phyloP scores from a whole-genome alignment of 2,113 vertebrate species.

The Morphnarchus princeps region DNA sequence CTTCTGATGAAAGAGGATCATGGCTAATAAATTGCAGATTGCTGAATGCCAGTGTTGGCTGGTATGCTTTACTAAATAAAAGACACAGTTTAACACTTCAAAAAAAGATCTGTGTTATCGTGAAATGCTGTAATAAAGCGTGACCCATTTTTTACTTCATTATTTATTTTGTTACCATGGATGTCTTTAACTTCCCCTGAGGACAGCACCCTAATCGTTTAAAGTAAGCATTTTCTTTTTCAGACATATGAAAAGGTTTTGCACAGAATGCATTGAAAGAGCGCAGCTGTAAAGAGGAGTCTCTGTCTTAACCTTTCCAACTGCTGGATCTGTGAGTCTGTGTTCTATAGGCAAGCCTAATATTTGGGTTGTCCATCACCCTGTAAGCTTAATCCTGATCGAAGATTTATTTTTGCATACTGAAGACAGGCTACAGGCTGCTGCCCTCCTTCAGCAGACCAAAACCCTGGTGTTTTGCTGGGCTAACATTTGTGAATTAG shows the following conservation, averaged over 20 bases:
- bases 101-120: background rate
- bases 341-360: background rate
- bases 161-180: constrained; percentile 41
- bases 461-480: background rate
- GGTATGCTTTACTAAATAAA: background rate
- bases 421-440: background rate
- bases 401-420: background rate
- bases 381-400: background rate
- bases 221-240: background rate
- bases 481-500: background rate
- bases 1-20: background rate
- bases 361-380: background rate
- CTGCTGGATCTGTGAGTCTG: background rate
- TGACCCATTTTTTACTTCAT: background rate
- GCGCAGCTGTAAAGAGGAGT: background rate
- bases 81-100: constrained; percentile 11
- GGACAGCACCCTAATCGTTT: background rate
- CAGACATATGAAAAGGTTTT: background rate
- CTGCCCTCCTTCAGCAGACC: background rate
- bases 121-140: background rate
- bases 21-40: constrained; percentile 8
- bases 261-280: background rate
- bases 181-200: background rate
- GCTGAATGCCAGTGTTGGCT: background rate
- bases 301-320: background rate